Evolutionary conservation across 2,113 vertebrate species (phyloP).

Genomic region (Barnardius zonarius): DNA sequence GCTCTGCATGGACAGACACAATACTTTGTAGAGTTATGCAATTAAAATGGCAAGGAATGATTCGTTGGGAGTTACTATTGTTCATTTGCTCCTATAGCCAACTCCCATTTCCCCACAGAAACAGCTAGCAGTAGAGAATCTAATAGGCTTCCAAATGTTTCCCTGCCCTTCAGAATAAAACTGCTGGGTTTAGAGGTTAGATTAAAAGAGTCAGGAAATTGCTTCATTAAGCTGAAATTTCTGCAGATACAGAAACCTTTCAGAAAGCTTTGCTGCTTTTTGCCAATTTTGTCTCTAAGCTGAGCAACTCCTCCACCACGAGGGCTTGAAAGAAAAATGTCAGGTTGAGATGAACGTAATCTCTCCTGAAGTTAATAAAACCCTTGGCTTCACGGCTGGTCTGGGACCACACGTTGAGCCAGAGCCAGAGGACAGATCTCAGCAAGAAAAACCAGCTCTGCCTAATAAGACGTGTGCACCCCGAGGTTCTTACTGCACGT

Average conservation of each 20-base stretch:
- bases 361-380: not conserved
- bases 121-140: not conserved
- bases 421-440: not conserved
- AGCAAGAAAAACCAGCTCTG: not conserved
- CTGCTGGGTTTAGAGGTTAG: not conserved
- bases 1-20: not conserved
- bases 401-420: not conserved
- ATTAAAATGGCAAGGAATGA: not conserved
- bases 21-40: not conserved
- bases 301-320: not conserved
- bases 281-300: not conserved
- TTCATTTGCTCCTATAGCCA: not conserved
- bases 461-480: fast-evolving
- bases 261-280: not conserved
- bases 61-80: not conserved
- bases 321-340: not conserved
- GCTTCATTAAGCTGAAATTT: constrained; percentile 14
- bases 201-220: not conserved
- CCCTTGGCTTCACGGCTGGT: fast-evolving
- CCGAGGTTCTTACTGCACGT: not conserved
- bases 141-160: not conserved
- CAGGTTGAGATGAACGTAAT: not conserved
- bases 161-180: not conserved
- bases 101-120: not conserved
- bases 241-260: constrained; percentile 4